phyloP scores from a whole-genome alignment of 2,888 invertebrate genomes.

The Pheosia tremula region DNA sequence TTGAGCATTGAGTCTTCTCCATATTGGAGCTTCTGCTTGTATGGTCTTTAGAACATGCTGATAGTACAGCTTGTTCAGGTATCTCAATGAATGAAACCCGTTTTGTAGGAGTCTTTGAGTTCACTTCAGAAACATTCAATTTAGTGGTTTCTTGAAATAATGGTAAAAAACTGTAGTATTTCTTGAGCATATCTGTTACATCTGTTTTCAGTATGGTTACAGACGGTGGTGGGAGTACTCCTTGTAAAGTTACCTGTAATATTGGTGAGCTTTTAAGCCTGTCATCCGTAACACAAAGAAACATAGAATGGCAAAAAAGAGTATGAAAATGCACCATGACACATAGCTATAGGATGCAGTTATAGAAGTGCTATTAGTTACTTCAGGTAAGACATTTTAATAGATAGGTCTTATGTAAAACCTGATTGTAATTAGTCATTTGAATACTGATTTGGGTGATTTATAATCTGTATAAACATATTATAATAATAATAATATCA shows the following conservation, averaged over 20 bases:
- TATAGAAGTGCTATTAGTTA: too few species aligned
- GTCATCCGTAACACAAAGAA: too few species aligned
- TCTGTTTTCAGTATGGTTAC: constrained; percentile 88
- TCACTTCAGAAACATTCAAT: constrained; percentile 51
- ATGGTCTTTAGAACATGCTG: constrained; percentile 21
- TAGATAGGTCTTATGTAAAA: too few species aligned
- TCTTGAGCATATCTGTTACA: constrained; percentile 86
- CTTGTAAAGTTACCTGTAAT: constrained; percentile 85
- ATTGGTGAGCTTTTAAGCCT: background rate
- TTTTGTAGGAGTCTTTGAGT: constrained; percentile 69
- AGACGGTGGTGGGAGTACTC: constrained; percentile 90
- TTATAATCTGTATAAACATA: too few species aligned
- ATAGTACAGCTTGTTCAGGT: constrained; percentile 45
- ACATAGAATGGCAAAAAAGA: too few species aligned
- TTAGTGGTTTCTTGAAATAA: constrained; percentile 73
- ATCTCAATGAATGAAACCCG: constrained; percentile 71
- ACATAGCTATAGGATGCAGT: too few species aligned
- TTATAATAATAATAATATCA: too few species aligned
- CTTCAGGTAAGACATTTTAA: too few species aligned
- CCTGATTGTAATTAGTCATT: too few species aligned
- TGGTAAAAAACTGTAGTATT: constrained; percentile 81
- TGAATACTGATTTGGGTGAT: too few species aligned
- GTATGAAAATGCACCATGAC: too few species aligned
- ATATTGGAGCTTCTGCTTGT: constrained; percentile 19
- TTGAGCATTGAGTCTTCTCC: constrained; percentile 29